Percentiles rank a stretch among this genome's conserved stretches.
Evolutionary conservation across 2,888 invertebrate species (phyloP).

Genomic region (Erynnis tages): DNA sequence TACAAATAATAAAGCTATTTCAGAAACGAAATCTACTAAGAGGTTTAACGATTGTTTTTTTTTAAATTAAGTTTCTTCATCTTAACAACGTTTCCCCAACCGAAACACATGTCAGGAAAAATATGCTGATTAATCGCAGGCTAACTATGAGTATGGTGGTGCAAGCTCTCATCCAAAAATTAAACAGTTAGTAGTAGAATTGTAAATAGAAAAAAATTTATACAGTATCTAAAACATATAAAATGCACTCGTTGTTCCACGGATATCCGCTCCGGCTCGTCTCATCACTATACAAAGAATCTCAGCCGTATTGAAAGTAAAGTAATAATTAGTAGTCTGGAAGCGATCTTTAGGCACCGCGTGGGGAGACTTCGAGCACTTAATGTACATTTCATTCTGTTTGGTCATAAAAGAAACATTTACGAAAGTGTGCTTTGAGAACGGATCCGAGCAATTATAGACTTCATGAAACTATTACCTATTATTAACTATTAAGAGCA

Average conservation of each 20-base stretch:
- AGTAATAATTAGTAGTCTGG: slow-evolving; percentile 23
- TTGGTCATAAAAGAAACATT: slow-evolving; percentile 1
- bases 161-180: too few relatives aligned
- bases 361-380: slow-evolving; percentile 6
- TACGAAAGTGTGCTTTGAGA: neutral
- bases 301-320: slow-evolving; percentile 5
- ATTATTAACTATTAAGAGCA: too few relatives aligned
- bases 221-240: neutral
- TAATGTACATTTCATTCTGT: slow-evolving; percentile 8
- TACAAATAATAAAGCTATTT: too few relatives aligned
- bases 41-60: too few relatives aligned
- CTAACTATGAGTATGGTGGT: too few relatives aligned
- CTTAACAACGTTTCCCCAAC: too few relatives aligned
- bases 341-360: slow-evolving; percentile 10
- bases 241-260: slow-evolving; percentile 40
- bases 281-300: slow-evolving; percentile 20
- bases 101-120: too few relatives aligned
- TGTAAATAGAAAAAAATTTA: neutral
- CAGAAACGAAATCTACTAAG: too few relatives aligned
- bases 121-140: too few relatives aligned
- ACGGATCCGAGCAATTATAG: too few relatives aligned
- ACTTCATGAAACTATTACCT: too few relatives aligned
- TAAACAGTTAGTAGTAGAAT: neutral
- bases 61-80: too few relatives aligned
- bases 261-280: slow-evolving; percentile 61